These are phyloP conservation scores for Bombus vancouverensis DNA, from an alignment of 1,140 invertebrate genomes.

Conservation along the genomic window DNA sequence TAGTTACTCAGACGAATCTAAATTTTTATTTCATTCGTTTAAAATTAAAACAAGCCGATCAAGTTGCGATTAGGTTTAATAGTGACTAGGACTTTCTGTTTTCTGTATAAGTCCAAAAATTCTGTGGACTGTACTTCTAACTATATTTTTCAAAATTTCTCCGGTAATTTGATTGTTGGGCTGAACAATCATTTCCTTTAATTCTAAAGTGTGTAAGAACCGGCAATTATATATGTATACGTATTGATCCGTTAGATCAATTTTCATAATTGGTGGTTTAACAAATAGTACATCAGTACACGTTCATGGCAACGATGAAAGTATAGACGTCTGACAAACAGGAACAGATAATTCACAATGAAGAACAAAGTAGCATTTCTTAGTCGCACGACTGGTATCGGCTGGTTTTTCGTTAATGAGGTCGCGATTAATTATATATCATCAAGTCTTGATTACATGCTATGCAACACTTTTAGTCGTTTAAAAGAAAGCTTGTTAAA, in stretches of 20 bases:
- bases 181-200: too few species aligned
- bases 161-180: too few species aligned
- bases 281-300: background rate
- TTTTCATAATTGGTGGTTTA: background rate
- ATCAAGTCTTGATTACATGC: background rate
- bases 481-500: background rate
- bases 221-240: too few species aligned
- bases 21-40: background rate
- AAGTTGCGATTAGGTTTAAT: too few species aligned
- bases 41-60: too few species aligned
- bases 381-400: background rate
- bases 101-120: too few species aligned
- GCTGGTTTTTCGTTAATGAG: background rate
- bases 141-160: too few species aligned
- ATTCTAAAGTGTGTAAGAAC: too few species aligned
- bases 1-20: background rate
- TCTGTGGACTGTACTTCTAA: too few species aligned
- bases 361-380: background rate
- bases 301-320: background rate
- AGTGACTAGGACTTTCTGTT: too few species aligned
- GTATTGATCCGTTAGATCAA: too few species aligned
- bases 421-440: constrained; percentile 10
- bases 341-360: background rate
- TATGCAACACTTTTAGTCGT: background rate
- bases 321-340: background rate